These are phyloP conservation scores for Bryconaethiops microstoma DNA, from an alignment of 2,797 vertebrate genomes.

Conservation along the genomic window DNA sequence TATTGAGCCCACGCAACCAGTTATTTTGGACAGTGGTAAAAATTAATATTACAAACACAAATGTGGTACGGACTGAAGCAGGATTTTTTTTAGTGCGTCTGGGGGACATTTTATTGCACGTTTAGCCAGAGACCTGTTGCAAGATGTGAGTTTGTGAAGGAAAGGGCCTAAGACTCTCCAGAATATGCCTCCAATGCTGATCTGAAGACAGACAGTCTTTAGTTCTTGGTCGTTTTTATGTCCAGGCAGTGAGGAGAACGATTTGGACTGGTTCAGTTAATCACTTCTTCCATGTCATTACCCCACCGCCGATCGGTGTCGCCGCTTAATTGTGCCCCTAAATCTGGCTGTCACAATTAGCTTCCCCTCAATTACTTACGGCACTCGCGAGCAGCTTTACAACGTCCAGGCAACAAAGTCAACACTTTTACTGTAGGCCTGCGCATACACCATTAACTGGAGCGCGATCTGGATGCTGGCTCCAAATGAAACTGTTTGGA, in stretches of 20 bases:
- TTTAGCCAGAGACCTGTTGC: too few species aligned
- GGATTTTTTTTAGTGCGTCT: too few species aligned
- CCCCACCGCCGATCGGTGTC: conserved; percentile 40
- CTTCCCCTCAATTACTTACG: conserved; percentile 22
- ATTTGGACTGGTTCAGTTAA: conserved; percentile 60
- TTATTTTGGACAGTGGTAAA: too few species aligned
- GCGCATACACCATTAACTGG: not conserved
- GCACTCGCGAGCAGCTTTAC: conserved; percentile 11
- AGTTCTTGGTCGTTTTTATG: not conserved
- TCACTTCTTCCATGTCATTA: conserved; percentile 67
- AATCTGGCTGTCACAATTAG: conserved; percentile 52
- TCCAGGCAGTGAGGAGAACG: conserved; percentile 19
- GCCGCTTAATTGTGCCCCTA: conserved; percentile 59
- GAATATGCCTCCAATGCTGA: too few species aligned
- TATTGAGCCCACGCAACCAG: too few species aligned
- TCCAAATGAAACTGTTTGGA: not conserved
- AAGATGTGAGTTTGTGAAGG: too few species aligned
- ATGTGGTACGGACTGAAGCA: too few species aligned
- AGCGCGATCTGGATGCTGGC: not conserved
- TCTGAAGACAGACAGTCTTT: not conserved
- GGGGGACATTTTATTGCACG: too few species aligned
- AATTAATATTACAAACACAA: too few species aligned
- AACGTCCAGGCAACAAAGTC: conserved; percentile 8
- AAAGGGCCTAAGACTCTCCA: too few species aligned
- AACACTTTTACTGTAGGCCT: not conserved